Base-by-base conservation (phyloP, 2,797 vertebrate genomes). In the Malacoraja senta region DNA sequence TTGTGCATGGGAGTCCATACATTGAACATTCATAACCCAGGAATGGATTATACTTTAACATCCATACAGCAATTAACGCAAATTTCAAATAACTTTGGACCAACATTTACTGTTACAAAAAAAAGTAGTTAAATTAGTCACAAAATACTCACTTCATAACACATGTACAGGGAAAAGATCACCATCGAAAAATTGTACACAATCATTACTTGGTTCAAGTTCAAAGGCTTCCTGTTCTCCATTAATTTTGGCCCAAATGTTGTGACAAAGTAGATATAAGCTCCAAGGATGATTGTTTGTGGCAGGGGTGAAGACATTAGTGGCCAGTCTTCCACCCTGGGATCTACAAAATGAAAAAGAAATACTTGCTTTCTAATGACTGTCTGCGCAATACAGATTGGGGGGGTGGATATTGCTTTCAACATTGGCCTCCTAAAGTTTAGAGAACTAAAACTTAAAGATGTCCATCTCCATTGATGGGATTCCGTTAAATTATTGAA, bases 201-300 rank as follows among this genome's bases (percentile, higher is more conserved):
- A 0, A 96, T 95, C 95, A 99, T 98, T 93, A 96, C 95, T 93
- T 96, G 96, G 95, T 97, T 98, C 93, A 99, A 97, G 94, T 98
- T 97, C 94, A 98, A 98, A 9, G 97, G 97, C 93, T 99, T 99
- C 95, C 97, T 97, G 95, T 98, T 99, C 96, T 99, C 98, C 99
- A 99, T 99, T 58, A 99, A 93, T 94, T 96, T 97, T 68, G 99
- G 99, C 88, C 99, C 99, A 95, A 99, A 95, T 0, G 96, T 98
- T 0, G 95, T 97, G 77, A 99, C 98, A 94, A 99, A 99, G 96
- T 97, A 98, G 94, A 99, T 96, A 94, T 99, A 99, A 0, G 95
- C 94, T 21, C 90, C 93, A 93, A 99, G 97, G 94, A 99, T 96
- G 95, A 98, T 58, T 0, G 97, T 97, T 94, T 99, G 99, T 63